Evolutionary conservation across 1,140 invertebrate genomes (phyloP), one percentile per base, ranked within the genome.

Genomic region (Lasioglossum albipes): DNA sequence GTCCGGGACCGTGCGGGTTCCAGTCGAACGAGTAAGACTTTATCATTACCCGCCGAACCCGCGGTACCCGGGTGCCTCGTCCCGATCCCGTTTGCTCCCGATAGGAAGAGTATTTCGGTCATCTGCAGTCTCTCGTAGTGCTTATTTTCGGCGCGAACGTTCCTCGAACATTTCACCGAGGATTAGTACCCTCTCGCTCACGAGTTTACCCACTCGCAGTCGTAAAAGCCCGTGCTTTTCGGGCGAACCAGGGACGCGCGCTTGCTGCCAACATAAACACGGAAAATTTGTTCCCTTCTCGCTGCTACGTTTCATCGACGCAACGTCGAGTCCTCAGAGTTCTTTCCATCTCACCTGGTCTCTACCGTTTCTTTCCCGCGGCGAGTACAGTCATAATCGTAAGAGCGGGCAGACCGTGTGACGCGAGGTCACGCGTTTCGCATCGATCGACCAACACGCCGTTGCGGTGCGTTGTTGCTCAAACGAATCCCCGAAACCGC

Each of bases 341-440:
- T 83, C 75, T 74, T 84, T 57, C 52, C 13, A 12, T 49, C 52
- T 68, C 73, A 86, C 81, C 85, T 86, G 85, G 69, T 81, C 84
- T 83, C 72, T 77, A 36, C 85, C 79, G 82, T 84, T 87, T 81
- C 82, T 84, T 83, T 81, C 79, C 80, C 73, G 75, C 82, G 70
- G 72, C 42, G 57, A 6, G 75, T 85, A 78, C 86, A 87, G 88
- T 91, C 83, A 87, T 88, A 90, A 88, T 87, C 80, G 66, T 84
- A 86, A 86, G 67, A 85, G 16, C 61, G 52, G 22, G 54, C 81
- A 54, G 66, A 31, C 57, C 61, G 68, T 41, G 75, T 18, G 62
- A 78, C 84, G 49, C 69, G 70, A 74, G 65, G 27, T 72, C 84
- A 67, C 76, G 41, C 59, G 64, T 77, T 64, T 42, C 36, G 49